phyloP scores from a whole-genome alignment of 2,888 invertebrate species.

The Drosophila cognata region DNA sequence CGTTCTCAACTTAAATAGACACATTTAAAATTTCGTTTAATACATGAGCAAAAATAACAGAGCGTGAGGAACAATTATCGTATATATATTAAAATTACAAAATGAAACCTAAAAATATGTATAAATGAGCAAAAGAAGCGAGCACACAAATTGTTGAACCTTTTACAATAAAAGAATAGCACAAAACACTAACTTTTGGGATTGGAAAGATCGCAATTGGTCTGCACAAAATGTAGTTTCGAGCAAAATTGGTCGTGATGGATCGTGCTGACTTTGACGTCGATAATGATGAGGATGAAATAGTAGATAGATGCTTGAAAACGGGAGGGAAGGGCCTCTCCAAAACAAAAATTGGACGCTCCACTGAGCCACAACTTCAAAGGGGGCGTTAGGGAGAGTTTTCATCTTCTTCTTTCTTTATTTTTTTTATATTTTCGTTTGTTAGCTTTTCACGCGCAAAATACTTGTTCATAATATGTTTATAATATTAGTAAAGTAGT shows the following conservation, averaged over 20 bases:
- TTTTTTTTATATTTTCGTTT: conserved; percentile 11
- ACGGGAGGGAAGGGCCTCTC: conserved; percentile 17
- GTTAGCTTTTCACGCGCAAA: conserved; percentile 43
- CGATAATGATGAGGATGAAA: neutral
- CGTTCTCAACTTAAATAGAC: conserved; percentile 45
- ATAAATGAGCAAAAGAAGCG: conserved; percentile 44
- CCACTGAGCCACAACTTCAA: conserved; percentile 51
- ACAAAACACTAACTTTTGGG: conserved; percentile 44
- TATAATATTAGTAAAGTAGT: conserved; percentile 78
- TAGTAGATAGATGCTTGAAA: conserved; percentile 8
- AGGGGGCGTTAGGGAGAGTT: conserved; percentile 13
- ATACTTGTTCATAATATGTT: conserved; percentile 76
- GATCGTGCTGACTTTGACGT: neutral
- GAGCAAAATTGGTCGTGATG: conserved; percentile 1
- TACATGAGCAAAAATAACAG: conserved; percentile 64
- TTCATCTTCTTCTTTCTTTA: conserved; percentile 5
- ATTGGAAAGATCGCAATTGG: conserved; percentile 38
- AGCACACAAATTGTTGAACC: conserved; percentile 32
- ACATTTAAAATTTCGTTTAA: conserved; percentile 46
- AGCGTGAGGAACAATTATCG: conserved; percentile 68
- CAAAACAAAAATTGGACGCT: conserved; percentile 36
- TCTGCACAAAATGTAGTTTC: conserved; percentile 13
- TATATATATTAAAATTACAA: conserved; percentile 29
- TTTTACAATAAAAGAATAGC: conserved; percentile 38
- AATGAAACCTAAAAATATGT: conserved; percentile 38